Evolutionary conservation across 2,888 invertebrate genomes (phyloP).

Genomic region (Macropis europaea): DNA sequence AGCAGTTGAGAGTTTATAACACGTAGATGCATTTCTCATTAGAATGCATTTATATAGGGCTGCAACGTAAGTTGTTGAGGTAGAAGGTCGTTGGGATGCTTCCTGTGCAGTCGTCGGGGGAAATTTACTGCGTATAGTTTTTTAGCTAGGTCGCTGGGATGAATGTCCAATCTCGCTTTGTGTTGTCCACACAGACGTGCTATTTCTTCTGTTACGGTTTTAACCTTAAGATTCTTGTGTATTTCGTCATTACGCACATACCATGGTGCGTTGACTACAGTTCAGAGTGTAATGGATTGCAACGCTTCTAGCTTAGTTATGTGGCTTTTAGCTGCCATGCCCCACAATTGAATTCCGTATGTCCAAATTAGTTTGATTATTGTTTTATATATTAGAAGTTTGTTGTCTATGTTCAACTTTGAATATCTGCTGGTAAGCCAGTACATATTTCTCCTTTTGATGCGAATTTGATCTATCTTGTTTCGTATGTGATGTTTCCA

Average conservation of each 20-base stretch:
- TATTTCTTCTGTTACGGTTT: not conserved
- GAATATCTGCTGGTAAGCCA: too few relatives aligned
- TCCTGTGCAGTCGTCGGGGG: not conserved
- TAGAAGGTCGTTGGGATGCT: not conserved
- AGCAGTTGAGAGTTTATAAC: too few relatives aligned
- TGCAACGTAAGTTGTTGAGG: not conserved
- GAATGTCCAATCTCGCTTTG: not conserved
- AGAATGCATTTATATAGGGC: too few relatives aligned
- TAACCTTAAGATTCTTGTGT: not conserved
- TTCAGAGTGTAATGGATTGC: too few relatives aligned
- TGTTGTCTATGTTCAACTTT: too few relatives aligned
- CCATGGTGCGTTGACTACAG: not conserved
- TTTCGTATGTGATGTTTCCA: too few relatives aligned
- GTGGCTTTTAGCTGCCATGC: not conserved
- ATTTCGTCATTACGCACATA: too few relatives aligned
- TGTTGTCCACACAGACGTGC: not conserved
- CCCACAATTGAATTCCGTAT: not conserved
- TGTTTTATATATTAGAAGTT: too few relatives aligned
- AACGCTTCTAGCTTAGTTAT: too few relatives aligned
- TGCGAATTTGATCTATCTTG: too few relatives aligned
- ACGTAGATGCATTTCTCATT: too few relatives aligned
- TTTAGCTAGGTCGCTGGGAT: not conserved
- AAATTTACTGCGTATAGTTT: not conserved
- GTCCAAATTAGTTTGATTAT: not conserved
- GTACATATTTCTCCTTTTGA: too few relatives aligned